phyloP scores from a whole-genome alignment of 1,140 invertebrate genomes.

The Leptopilina boulardi region DNA sequence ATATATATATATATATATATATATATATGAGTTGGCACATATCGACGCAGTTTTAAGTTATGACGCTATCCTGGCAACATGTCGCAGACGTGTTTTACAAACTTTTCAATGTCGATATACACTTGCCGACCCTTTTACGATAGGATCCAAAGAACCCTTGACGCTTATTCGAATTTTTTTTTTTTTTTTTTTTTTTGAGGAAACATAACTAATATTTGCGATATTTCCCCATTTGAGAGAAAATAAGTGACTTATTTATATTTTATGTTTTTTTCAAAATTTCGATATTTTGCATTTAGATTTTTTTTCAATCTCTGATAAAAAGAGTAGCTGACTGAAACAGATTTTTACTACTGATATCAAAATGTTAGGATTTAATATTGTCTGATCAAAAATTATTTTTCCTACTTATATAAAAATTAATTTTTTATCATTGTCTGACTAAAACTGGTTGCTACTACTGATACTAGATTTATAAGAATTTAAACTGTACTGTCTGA shows the following conservation, averaged over 20 bases:
- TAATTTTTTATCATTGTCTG: too few relatives aligned
- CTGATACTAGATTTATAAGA: too few relatives aligned
- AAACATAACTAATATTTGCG: conserved; percentile 10
- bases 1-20: too few relatives aligned
- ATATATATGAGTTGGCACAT: conserved; percentile 45
- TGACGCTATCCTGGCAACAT: conserved; percentile 71
- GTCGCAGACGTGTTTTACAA: conserved; percentile 72
- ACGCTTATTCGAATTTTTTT: conserved; percentile 34
- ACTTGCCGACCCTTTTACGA: conserved; percentile 69
- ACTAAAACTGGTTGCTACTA: too few relatives aligned
- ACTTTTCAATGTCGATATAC: conserved; percentile 74
- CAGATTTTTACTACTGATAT: too few relatives aligned
- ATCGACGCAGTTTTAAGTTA: conserved; percentile 67
- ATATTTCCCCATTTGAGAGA: not conserved
- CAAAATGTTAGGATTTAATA: too few relatives aligned
- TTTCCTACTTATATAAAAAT: too few relatives aligned
- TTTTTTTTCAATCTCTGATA: too few relatives aligned
- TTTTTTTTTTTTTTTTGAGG: conserved; percentile 26
- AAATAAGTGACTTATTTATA: not conserved
- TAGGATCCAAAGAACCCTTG: conserved; percentile 43
- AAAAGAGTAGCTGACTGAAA: too few relatives aligned
- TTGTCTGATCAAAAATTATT: too few relatives aligned
- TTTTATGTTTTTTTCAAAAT: not conserved
- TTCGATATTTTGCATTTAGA: too few relatives aligned
- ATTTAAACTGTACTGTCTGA: too few relatives aligned